Percentiles rank a stretch among this genome's conserved stretches.
These are phyloP conservation scores for Chymomyza procnemis DNA, from an alignment of 2,888 invertebrate genomes.

Conservation along the genomic window DNA sequence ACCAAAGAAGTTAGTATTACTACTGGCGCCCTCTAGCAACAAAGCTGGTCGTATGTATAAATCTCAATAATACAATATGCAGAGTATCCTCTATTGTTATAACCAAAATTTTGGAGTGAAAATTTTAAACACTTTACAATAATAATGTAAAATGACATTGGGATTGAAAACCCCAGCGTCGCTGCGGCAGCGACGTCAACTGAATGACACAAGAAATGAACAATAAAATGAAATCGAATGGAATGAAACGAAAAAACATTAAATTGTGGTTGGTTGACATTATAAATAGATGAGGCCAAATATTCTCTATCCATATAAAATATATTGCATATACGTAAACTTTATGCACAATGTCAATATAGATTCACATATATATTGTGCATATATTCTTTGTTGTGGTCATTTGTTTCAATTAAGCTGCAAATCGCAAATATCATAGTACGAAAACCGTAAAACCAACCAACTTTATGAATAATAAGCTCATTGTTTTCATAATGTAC, in stretches of 20 bases:
- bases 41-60: no score
- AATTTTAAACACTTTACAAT: slow-evolving; percentile 20
- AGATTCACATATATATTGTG: not conserved
- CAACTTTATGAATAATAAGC: slow-evolving; percentile 22
- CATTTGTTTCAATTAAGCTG: slow-evolving; percentile 54
- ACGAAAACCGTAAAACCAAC: slow-evolving; percentile 8
- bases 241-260: slow-evolving; percentile 56
- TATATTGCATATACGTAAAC: not conserved
- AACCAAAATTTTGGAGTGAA: slow-evolving; percentile 1
- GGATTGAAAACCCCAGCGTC: slow-evolving; percentile 21
- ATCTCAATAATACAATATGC: no score
- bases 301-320: slow-evolving; percentile 11
- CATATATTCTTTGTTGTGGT: slow-evolving; percentile 39
- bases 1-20: no score
- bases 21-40: no score
- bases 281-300: slow-evolving; percentile 48
- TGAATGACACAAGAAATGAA: slow-evolving; percentile 23
- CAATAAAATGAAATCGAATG: slow-evolving; percentile 62
- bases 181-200: not conserved
- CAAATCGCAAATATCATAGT: slow-evolving; percentile 12
- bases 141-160: slow-evolving; percentile 47
- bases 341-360: not conserved
- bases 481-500: slow-evolving; percentile 13
- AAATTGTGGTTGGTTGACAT: slow-evolving; percentile 58
- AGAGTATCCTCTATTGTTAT: slow-evolving; percentile 7